A percentile compares a stretch with the other conserved stretches of the same genome.
These are phyloP conservation scores for Grammomys dolichurus DNA, from an alignment of 2,113 vertebrate genomes.

Conservation along the genomic window DNA sequence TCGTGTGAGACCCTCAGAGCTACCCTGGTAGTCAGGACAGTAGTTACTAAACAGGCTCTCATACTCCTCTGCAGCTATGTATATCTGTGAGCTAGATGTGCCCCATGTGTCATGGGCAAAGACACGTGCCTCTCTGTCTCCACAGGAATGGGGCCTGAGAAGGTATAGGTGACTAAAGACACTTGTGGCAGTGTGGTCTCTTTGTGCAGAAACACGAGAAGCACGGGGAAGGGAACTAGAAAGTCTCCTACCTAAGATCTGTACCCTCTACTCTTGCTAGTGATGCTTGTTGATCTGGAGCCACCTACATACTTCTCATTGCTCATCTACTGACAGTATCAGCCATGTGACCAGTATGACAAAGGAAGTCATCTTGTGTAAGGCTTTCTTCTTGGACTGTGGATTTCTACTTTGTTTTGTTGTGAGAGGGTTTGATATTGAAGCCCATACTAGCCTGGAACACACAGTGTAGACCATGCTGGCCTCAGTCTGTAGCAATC, in stretches of 20 bases:
- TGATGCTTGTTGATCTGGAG: not conserved
- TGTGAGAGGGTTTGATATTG: no score
- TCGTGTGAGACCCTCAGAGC: no score
- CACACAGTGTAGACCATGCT: not conserved
- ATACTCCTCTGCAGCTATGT: fast-evolving
- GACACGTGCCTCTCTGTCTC: not conserved
- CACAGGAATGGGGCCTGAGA: not conserved
- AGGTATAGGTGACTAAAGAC: not conserved
- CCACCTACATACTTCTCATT: not conserved
- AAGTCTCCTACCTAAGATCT: not conserved
- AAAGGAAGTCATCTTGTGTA: not conserved
- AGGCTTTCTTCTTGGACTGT: not conserved
- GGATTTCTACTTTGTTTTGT: not conserved
- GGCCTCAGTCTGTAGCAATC: not conserved
- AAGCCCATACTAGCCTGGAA: not conserved
- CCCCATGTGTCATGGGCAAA: not conserved
- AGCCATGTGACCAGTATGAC: not conserved
- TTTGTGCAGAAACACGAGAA: not conserved
- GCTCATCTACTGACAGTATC: not conserved
- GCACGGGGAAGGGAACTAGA: not conserved
- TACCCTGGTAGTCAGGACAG: not conserved
- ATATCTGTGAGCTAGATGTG: fast-evolving
- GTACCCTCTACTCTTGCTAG: not conserved
- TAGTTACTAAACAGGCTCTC: no score
- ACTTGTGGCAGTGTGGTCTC: not conserved